Evolutionary conservation across 2,113 vertebrate genomes (phyloP), one percentile per base, ranked within the genome.

Genomic region (Hippocampus barbouri): DNA sequence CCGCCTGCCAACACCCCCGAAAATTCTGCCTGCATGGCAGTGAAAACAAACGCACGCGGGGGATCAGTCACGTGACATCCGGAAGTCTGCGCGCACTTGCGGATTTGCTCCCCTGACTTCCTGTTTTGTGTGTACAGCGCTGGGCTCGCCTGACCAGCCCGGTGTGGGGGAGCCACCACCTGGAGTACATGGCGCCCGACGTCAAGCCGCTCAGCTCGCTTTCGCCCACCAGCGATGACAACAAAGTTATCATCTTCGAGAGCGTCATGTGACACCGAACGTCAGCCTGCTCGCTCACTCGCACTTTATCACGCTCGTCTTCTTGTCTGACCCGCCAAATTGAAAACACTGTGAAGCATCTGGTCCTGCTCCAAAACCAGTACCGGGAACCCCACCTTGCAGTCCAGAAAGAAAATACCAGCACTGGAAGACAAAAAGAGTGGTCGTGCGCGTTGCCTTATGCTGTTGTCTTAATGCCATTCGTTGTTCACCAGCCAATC

Each of bases 241-340:
- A 91, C 85, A 94, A 92, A 77, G 92, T 93, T 85, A 93, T 94
- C 86, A 92, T 94, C 85, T 94, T 92, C 2, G 93, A 94, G 82
- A 94, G 92, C 57, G 91, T 92, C 79, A 93, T 94, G 93, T 94
- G 92, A 87, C 66, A 69, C 62, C 16, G 6, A 7, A 61, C 27
- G 14, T 30, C 25, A 15, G 57, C 57, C 57, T 30, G 57, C 57
- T 60, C 25, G 25, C 18, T 68, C 67, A 27, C 67, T 68, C 67
- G 47, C 67, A 66, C 53, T 54, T 56, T 38, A 38, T 69, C 53
- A 25, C 68, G 12, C 51, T 40, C 10, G 68, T 69, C 68, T 69
- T 69, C 68, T 53, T 57, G 6, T 69, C 53, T 2, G 30, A 40
- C 38, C 51, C 68, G 51, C 51, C 47, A 68, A 68, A 68, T 38